Evolutionary conservation across 2,113 vertebrate species (phyloP).

Genomic region (Pedetes capensis): DNA sequence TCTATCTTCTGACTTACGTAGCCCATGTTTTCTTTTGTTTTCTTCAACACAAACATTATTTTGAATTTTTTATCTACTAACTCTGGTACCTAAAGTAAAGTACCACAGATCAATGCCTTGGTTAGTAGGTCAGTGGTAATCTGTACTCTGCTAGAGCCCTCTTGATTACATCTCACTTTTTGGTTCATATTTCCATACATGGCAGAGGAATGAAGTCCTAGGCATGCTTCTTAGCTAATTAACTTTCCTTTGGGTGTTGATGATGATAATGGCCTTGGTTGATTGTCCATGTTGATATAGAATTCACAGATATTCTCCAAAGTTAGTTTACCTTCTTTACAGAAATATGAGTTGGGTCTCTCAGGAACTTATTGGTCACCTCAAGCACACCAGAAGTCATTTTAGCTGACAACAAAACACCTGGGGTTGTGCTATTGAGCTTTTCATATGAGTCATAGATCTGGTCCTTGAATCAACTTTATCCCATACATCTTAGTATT

Average conservation of each 20-base stretch:
- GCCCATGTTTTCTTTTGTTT: not conserved
- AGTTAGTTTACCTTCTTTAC: slow-evolving; percentile 92
- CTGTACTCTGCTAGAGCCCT: slow-evolving; percentile 89
- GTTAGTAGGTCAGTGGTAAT: too few relatives aligned
- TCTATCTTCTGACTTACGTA: not conserved
- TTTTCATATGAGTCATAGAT: slow-evolving; percentile 89
- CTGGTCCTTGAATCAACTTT: slow-evolving; percentile 88
- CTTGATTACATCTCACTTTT: slow-evolving; percentile 93
- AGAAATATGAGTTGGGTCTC: slow-evolving; percentile 89
- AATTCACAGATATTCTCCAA: slow-evolving; percentile 92
- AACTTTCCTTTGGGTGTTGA: slow-evolving; percentile 92
- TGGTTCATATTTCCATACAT: slow-evolving; percentile 95
- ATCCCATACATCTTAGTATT: slow-evolving; percentile 86
- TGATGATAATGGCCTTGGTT: slow-evolving; percentile 92
- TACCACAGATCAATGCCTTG: slow-evolving; percentile 79
- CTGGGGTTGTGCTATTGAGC: slow-evolving; percentile 85
- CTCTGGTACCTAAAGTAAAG: slow-evolving; percentile 66
- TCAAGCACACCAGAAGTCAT: slow-evolving; percentile 93
- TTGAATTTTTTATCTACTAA: not conserved
- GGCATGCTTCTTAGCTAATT: slow-evolving; percentile 94
- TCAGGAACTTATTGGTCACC: slow-evolving; percentile 94
- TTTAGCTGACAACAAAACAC: slow-evolving; percentile 90
- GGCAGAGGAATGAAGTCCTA: not conserved
- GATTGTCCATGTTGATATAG: slow-evolving; percentile 94
- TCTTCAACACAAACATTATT: not conserved